These are phyloP conservation scores for Aptenodytes patagonicus DNA, from an alignment of 2,113 vertebrate species.

Conservation along the genomic window DNA sequence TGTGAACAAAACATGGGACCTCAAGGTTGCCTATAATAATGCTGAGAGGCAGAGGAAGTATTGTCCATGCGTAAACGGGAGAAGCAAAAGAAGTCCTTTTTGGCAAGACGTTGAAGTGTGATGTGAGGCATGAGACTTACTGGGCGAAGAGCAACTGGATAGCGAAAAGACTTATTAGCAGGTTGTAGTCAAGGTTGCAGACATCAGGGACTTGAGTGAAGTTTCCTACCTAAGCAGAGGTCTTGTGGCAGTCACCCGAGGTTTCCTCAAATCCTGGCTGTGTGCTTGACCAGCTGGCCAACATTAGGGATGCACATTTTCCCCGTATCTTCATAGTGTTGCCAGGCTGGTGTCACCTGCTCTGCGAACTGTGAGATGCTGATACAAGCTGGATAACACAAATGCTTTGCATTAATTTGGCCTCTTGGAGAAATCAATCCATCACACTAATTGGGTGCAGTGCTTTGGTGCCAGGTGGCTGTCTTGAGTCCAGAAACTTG, in stretches of 20 bases:
- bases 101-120: neutral
- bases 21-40: neutral
- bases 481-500: constrained; percentile 40
- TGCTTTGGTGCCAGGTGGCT: constrained; percentile 50
- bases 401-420: constrained; percentile 62
- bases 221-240: neutral
- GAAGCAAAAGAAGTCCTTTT: neutral
- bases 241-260: rapidly evolving
- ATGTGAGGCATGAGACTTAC: neutral
- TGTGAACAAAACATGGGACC: neutral
- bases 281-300: neutral
- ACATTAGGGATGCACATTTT: neutral
- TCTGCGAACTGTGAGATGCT: constrained; percentile 51
- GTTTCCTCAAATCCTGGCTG: neutral
- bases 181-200: neutral
- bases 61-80: neutral
- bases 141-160: neutral
- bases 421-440: constrained; percentile 57
- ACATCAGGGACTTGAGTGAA: neutral
- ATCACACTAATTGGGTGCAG: constrained; percentile 61
- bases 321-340: neutral
- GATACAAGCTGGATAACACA: constrained; percentile 63
- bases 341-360: constrained; percentile 28
- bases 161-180: neutral
- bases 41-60: neutral